Base-by-base conservation (phyloP, 2,888 invertebrate species). In the Ophion ventricosus region DNA sequence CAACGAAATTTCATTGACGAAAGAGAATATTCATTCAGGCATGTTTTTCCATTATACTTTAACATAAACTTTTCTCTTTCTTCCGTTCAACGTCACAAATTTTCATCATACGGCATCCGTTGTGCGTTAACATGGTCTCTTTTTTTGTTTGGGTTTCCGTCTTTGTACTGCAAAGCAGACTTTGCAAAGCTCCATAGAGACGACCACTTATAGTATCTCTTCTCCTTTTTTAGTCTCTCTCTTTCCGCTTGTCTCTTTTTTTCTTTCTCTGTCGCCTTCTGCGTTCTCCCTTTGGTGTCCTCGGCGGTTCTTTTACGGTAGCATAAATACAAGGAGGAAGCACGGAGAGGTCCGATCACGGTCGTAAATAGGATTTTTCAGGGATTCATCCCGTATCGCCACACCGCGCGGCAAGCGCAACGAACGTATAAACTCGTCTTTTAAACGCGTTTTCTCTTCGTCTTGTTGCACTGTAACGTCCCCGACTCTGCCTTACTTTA, bases 321-420 rank as follows among this genome's bases (percentile, higher is more conserved):
- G 54, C 56, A 63, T 72, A 79, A 64, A 73, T 73, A 57, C 73
- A 29, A 63, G 29, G 69, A 29, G 59, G 61, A 25, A 66, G 81
- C 64, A 66, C 64, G 56, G 66, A 57, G 61, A 57, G 40, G 72
- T 79, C 82, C 84, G 82, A 82, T 85, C 84, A 82, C 75, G 82
- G 80, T 67, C 82, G 82, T 85, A 85, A 85, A 85, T 85, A 79
- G 84, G 84, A 85, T 85, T 85, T 85, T 82, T 79, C 76, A 76
- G 84, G 76, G 82, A 82, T 82, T 85, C 43, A 43, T 14, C 84
- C 76, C 82, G 79, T 85, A 84, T 84, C 81, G 74, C 70, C 67
- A 67, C 43, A 77, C 67, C 40, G 72, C 54, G 73, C 59, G 57
- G 57, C 66, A 74, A 67, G 35, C 43, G 43, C 72, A 80, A 63